Percentiles rank a stretch among this genome's conserved stretches.
phyloP scores from a whole-genome alignment of 1,140 invertebrate species.

The Lysiphlebus fabarum region DNA sequence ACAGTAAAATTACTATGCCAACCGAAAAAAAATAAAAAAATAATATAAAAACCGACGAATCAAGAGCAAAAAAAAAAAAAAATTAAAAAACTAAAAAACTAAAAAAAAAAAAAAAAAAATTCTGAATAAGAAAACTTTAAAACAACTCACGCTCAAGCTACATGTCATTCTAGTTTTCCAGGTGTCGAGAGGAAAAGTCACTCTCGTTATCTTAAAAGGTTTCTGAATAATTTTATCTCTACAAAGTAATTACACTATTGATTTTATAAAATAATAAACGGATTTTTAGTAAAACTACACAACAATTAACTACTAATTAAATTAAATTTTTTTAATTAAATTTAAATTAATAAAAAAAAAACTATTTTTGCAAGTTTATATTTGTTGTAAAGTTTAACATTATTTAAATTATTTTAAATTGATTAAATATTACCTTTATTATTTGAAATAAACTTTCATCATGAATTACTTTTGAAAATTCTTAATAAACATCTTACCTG shows the following conservation, averaged over 20 bases:
- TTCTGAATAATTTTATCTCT: slow-evolving; percentile 19
- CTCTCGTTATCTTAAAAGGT: slow-evolving; percentile 14
- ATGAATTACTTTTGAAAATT: no score
- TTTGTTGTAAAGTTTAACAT: not conserved
- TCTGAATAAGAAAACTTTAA: slow-evolving; percentile 23
- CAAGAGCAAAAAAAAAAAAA: slow-evolving; percentile 10
- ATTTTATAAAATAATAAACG: not conserved
- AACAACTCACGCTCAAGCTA: slow-evolving; percentile 27
- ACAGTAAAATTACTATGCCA: not conserved
- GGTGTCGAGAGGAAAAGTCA: slow-evolving; percentile 18
- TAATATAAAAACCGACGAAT: slow-evolving; percentile 11
- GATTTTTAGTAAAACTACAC: not conserved
- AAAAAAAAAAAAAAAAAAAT: slow-evolving; percentile 12
- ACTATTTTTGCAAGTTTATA: not conserved
- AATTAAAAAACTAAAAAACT: not conserved
- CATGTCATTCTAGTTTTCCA: slow-evolving; percentile 21
- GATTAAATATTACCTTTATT: no score
- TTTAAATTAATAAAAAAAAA: not conserved
- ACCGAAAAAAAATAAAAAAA: no score
- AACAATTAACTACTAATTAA: no score
- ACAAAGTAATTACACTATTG: slow-evolving; percentile 21
- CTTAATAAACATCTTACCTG: slow-evolving; percentile 4
- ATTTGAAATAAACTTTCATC: no score
- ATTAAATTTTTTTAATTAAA: no score
- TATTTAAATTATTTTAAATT: not conserved